Conservation (phyloP, 1,140 invertebrate species). For the Tetraneura akinire region DNA sequence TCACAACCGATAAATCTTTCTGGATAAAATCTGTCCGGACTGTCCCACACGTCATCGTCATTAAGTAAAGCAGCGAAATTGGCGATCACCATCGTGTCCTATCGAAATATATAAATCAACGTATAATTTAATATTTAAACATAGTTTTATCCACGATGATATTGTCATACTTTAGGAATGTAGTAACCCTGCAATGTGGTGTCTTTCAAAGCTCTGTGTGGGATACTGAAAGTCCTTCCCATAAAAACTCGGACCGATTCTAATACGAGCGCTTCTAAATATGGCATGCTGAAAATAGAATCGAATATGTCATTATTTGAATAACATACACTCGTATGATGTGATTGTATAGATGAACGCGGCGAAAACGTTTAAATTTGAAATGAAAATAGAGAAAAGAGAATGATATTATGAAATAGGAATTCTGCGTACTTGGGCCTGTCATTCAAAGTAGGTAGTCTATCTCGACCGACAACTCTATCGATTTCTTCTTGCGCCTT, state of each 20-base stretch:
- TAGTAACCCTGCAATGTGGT: conserved; percentile 71
- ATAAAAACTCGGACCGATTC: conserved; percentile 78
- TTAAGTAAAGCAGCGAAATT: conserved; percentile 78
- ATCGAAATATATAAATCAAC: conserved; percentile 54
- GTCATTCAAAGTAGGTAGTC: conserved; percentile 71
- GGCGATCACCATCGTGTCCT: conserved; percentile 76
- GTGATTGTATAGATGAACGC: too few relatives aligned
- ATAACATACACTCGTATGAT: too few relatives aligned
- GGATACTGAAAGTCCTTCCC: conserved; percentile 73
- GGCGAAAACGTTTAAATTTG: too few relatives aligned
- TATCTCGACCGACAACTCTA: conserved; percentile 68
- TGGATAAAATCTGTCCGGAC: conserved; percentile 75
- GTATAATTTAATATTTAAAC: not conserved
- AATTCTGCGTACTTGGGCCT: conserved; percentile 63
- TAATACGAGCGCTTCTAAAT: conserved; percentile 74
- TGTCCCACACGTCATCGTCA: conserved; percentile 69
- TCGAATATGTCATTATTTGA: not conserved
- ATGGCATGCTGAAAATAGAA: conserved; percentile 66
- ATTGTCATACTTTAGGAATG: conserved; percentile 75
- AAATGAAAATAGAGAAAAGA: too few relatives aligned
- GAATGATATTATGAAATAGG: too few relatives aligned
- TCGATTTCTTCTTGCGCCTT: conserved; percentile 82
- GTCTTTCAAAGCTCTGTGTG: conserved; percentile 73
- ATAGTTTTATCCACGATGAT: not conserved
- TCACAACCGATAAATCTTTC: conserved; percentile 72